Base-by-base conservation (phyloP, 2,888 invertebrate genomes). In the Malthinus seriepunctatus region DNA sequence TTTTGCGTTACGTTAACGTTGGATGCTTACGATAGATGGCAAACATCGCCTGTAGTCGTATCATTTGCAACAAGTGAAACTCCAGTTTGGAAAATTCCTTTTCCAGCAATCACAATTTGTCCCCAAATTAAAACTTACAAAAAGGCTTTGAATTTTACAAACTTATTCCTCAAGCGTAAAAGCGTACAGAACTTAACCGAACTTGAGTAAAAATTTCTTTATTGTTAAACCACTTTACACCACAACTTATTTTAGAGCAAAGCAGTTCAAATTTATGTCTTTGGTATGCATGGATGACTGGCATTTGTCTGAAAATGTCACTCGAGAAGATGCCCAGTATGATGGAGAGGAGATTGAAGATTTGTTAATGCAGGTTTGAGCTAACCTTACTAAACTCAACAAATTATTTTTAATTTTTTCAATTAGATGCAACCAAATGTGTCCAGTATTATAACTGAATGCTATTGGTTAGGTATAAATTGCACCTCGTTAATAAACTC, bases 11-110 rank as follows among this genome's bases (percentile, higher is more conserved):
- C 11, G 5, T 33, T 87, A 7, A 88, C 87, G 23, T 79, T 82
- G 58, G 84, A 87, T 73, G 84, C 88, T 6, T 89, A 85, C 84
- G 80, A 82, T 60, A 89, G 89, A 74, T 89, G 89, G 89, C 84
- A 87, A 59, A 83, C 83, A 57, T 87, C 86, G 66, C 90, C 90
- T 0, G 89, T 90, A 0, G 87, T 90, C 68, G 89, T 90, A 9
- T 88, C 88, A 69, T 89, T 90, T 70, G 88, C 89, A 1, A 88
- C 88, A 73, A 87, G 86, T 54, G 85, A 89, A 0, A 89, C 88
- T 8, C 86, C 86, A 1, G 84, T 87, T 38, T 86, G 86, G 85
- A 82, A 84, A 76, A 83, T 86, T 9, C 78, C 79, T 3, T 77
- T 78, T 69, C 77, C 76, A 8, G 78, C 78, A 10, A 71, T 79